phyloP scores from a whole-genome alignment of 2,113 vertebrate genomes.

The Charadrius vociferus region DNA sequence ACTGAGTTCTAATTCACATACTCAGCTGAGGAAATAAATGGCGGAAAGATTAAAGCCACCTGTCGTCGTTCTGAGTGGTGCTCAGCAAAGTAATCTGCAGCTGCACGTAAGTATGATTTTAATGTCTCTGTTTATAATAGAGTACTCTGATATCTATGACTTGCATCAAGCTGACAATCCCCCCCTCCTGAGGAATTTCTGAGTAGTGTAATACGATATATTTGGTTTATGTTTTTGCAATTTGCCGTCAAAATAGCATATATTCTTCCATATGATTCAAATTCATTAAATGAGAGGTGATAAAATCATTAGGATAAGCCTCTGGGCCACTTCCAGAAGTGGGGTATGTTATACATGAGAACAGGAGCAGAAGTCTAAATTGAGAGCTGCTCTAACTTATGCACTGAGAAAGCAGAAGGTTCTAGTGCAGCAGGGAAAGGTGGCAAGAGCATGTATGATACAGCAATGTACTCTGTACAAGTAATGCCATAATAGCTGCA shows the following conservation, averaged over 20 bases:
- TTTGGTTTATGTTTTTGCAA: background rate
- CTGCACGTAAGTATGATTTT: background rate
- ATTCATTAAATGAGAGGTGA: background rate
- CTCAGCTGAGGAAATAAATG: background rate
- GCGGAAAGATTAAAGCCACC: background rate
- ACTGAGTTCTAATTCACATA: background rate
- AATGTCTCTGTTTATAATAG: background rate
- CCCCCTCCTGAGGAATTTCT: background rate
- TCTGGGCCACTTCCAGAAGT: background rate
- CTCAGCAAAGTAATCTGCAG: background rate
- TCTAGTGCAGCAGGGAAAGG: background rate
- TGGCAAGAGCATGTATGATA: background rate
- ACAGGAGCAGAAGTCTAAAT: background rate
- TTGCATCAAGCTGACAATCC: background rate
- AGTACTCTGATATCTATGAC: background rate
- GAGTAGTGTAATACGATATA: background rate
- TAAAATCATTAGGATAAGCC: background rate
- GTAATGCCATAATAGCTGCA: background rate
- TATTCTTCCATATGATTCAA: background rate
- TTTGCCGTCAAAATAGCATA: background rate
- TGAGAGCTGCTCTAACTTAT: background rate
- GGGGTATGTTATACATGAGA: background rate
- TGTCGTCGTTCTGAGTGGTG: background rate
- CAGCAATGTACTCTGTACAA: background rate
- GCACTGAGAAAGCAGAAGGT: background rate